Base-by-base conservation (phyloP, 2,797 vertebrate species). In the Jordanella pulchra region DNA sequence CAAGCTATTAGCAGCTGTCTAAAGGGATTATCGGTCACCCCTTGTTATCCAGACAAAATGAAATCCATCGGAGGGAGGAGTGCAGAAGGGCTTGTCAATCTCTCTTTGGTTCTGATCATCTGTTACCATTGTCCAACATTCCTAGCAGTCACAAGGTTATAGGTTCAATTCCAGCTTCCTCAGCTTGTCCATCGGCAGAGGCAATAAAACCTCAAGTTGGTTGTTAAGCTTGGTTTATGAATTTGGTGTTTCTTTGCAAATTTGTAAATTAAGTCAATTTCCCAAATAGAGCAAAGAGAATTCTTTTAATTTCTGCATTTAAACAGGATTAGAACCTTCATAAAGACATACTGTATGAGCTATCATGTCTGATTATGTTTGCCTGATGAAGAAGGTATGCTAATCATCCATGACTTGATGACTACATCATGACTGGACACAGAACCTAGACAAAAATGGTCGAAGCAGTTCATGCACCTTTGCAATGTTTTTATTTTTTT, bases 1-100 rank as follows among this genome's bases (percentile, higher is more conserved):
- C 83, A 83, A 84, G 81, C 65, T 66, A 88, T 89, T 89, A 89
- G 81, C 76, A 76, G 82, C 71, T 79, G 65, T 65, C 86, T 78
- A 67, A 70, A 60, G 84, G 82, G 82, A 88, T 78, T 86, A 86
- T 84, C 11, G 61, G 58, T 70, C 74, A 79, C 77, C 80, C 85
- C 86, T 85, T 75, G 72, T 80, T 81, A 87, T 85, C 73, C 67
- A 78, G 79, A 83, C 78, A 82, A 72, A 51, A 71, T 75, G 65
- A 84, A 77, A 90, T 69, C 86, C 66, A 73, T 66, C 67, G 55
- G 74, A 77, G 67, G 63, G 72, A 84, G 69, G 65, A 61, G 76
- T 30, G 42, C 65, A 51, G 68, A 68, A 65, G 71, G 77, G 61
- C 35, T 78, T 80, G 86, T 90, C 88, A 69, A 89, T 91, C 78